Base-by-base conservation (phyloP, 2,797 vertebrate genomes). In the Odontamblyopus lacepedii region DNA sequence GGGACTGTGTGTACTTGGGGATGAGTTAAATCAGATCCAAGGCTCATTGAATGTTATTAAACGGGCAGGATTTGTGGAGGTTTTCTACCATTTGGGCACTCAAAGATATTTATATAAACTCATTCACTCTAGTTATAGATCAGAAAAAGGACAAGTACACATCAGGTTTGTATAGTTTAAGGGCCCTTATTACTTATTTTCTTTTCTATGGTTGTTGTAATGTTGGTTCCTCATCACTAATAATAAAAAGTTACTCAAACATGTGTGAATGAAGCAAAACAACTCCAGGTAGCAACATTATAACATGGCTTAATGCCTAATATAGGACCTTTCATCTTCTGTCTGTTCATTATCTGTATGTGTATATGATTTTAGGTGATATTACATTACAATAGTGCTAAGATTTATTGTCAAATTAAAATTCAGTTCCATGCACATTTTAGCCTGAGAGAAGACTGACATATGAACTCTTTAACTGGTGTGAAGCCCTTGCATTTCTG, bases 1-100 rank as follows among this genome's bases (percentile, higher is more conserved):
- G 41, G 13, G 67, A 44, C 30, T 44, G 63, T 79, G 74, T 74
- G 26, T 30, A 55, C 57, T 59, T 19, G 55, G 56, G 61, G 65
- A 68, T 53, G 71, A 48, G 63, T 53, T 6, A 60, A 72, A 48
- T 72, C 2, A 63, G 48, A 76, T 71, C 9, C 26, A 50, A 23
- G 63, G 65, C 59, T 23, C 41, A 12, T 53, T 35, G 26, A 69
- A 15, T 19, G 1, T 8, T 26, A 18, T 30, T 18, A 29, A 60
- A 12, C 12, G 9, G 55, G 11, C 4, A 57, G 23, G 8, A 11
- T 56, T 16, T 62, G 18, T n/a, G 16, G 16, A 27, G 27, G 60
- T 56, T 56, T 56, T 8, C 55, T 9, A 23, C 8, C n/a, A 56
- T 56, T 56, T 9, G n/a, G 23, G 23, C 23, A 23, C 23, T 23